Base-by-base conservation (phyloP, 2,797 vertebrate species). In the Botia almorhae region DNA sequence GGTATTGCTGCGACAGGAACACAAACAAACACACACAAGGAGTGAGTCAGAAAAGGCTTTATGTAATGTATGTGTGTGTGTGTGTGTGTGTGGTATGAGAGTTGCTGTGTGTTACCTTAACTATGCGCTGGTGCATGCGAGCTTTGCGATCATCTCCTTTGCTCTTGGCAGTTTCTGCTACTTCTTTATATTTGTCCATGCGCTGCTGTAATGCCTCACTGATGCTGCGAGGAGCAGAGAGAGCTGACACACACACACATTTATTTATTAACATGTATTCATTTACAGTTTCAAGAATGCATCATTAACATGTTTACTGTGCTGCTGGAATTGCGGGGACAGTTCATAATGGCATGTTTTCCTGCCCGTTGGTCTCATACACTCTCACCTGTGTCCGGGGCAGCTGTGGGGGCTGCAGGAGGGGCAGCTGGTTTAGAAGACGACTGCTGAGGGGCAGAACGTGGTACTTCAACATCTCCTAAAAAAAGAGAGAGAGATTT, bases 81-180 rank as follows among this genome's bases (percentile, higher is more conserved):
- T n/a, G 21, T 64, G n/a, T 21, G 19, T 67, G 7, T 56, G 10
- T 61, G 36, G 12, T 53, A 11, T 10, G 46, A 21, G 73, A 21
- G 36, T 73, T 14, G 7, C 48, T 16, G 13, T 53, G 58, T 13
- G 46, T 26, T 87, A 96, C 96, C 94, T 97, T 97, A 56, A 96
- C 85, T 2, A 98, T 98, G 33, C 96, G 96, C 82, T 96, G 94
- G 16, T 98, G 96, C 96, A 97, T 97, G 63, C 96, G 94, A 0
- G 96, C 94, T 84, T 98, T 98, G 16, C 96, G 93, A 60, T 96
- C 95, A 1, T 98, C 96, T 67, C 96, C 96, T 86, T 94, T 96
- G 89, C 87, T 91, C 85, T 94, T 96, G 80, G 97, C 96, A 68
- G 92, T 92, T 70, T 93, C 93, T 8, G 96, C 94, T 1, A 96